Base-by-base conservation (phyloP, 2,797 vertebrate species). In the Eulemur rubriventer region DNA sequence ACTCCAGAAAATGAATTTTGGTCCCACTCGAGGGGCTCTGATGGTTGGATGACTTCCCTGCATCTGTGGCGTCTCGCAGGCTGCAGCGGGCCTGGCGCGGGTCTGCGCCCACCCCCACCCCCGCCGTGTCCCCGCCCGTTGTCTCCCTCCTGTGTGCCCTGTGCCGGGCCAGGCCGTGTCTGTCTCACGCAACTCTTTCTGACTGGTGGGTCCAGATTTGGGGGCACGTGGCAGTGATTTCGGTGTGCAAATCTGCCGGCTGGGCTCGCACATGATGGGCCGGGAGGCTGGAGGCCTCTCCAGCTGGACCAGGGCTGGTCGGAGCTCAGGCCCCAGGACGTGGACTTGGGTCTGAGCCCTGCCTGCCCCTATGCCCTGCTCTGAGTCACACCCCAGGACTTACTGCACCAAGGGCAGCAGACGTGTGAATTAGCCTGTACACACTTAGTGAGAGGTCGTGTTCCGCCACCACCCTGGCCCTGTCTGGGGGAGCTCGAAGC, bases 1-100 rank as follows among this genome's bases (percentile, higher is more conserved):
- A 9, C 67, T 7, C 17, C 33, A 6, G 38, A 48, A 52, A 20
- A 22, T 3, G 61, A 33, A 20, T 4, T 1, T 18, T 6, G 1
- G 30, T 38, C 0, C 28, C 2, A 0, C 0, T 18, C 0, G 3
- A 1, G 5, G 6, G 20, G 26, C 57, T 46, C 0, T 0, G 7
- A 20, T 8, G n/a, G 48, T 46, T 18, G 0, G 16, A 2, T 30
- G 30, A 8, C 81, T 50, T 3, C 55, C 14, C 76, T 2, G 52
- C 1, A 12, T 46, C 18, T 0, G 0, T 0, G 55, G 35, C 7
- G 30, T 57, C 52, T 41, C 0, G 0, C 0, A 30, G 38, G 82
- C 41, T 38, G 11, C 16, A 0, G 57, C 33, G 20, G 59, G n/a
- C 18, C 38, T 48, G 46, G 76, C 0, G 7, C 4, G 6, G 4